Conservation (phyloP, 2,113 vertebrate genomes). For the Plectropomus leopardus region DNA sequence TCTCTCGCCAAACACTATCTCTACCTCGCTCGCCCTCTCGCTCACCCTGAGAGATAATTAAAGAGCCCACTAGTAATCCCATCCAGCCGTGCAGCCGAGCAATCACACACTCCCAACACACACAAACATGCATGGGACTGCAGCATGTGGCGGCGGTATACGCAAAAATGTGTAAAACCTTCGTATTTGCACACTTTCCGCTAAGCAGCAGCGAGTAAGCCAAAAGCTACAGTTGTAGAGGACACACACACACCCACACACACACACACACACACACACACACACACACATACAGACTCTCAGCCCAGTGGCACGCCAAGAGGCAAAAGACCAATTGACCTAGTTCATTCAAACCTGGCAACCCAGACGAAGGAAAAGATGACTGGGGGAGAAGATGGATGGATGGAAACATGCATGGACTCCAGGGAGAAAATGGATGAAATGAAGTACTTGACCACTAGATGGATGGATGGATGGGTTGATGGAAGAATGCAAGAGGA, state of each 20-base stretch:
- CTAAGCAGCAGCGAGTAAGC: constrained; percentile 9
- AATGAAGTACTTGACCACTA: neutral
- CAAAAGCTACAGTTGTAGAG: constrained; percentile 7
- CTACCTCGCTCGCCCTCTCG: constrained; percentile 31
- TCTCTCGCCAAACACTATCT: neutral
- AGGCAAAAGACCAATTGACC: constrained; percentile 71
- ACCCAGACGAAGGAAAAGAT: constrained; percentile 27
- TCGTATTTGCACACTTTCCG: constrained; percentile 21
- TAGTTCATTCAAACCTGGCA: constrained; percentile 59
- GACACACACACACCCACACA: constrained; percentile 20
- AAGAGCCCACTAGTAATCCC: constrained; percentile 63
- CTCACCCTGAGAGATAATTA: constrained; percentile 58
- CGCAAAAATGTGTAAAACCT: constrained; percentile 18
- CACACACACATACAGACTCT: constrained; percentile 16
- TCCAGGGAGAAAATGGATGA: neutral
- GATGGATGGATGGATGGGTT: neutral
- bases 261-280: constrained; percentile 28
- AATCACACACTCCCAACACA: neutral
- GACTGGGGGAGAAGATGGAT: constrained; percentile 27
- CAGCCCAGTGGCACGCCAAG: constrained; percentile 44
- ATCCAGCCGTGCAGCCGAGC: constrained; percentile 53
- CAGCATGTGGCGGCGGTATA: neutral
- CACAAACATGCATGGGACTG: constrained; percentile 13
- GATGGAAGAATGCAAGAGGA: neutral
- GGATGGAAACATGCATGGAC: neutral